Percentiles rank a stretch among this genome's conserved stretches.
Conservation (phyloP, 2,797 vertebrate genomes). For the Rhinophrynus dorsalis region DNA sequence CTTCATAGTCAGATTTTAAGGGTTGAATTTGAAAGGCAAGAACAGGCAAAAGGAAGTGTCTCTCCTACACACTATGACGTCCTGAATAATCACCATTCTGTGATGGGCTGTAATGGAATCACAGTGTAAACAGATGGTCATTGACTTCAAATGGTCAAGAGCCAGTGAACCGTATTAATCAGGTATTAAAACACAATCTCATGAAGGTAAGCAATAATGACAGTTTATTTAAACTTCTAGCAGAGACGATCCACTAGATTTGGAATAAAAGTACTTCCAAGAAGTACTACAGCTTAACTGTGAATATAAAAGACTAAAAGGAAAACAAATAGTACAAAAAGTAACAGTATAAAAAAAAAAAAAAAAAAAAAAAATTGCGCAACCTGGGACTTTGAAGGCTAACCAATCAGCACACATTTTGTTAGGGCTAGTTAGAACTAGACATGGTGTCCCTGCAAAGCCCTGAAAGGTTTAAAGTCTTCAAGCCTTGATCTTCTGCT, state of each 20-base stretch:
- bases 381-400: slow-evolving; percentile 60
- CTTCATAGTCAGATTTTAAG: no score
- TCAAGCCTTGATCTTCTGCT: slow-evolving; percentile 64
- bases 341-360: slow-evolving; percentile 75
- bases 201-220: slow-evolving; percentile 74
- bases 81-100: no score
- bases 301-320: slow-evolving; percentile 85
- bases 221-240: slow-evolving; percentile 95
- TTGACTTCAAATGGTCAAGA: no score
- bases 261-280: slow-evolving; percentile 92
- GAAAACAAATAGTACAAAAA: slow-evolving; percentile 68
- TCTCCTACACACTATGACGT: no score
- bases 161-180: neutral
- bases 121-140: no score
- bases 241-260: slow-evolving; percentile 90
- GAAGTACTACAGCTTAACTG: slow-evolving; percentile 79
- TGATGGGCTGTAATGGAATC: no score
- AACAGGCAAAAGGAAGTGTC: no score
- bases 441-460: neutral
- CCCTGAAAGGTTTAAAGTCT: slow-evolving; percentile 29
- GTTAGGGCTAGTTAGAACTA: slow-evolving; percentile 6
- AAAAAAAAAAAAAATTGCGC: slow-evolving; percentile 65
- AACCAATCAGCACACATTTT: slow-evolving; percentile 71
- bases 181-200: slow-evolving; percentile 50
- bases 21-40: no score